These are phyloP conservation scores for Adelognathus sp. DNA, from an alignment of 2,888 invertebrate species.

Conservation along the genomic window DNA sequence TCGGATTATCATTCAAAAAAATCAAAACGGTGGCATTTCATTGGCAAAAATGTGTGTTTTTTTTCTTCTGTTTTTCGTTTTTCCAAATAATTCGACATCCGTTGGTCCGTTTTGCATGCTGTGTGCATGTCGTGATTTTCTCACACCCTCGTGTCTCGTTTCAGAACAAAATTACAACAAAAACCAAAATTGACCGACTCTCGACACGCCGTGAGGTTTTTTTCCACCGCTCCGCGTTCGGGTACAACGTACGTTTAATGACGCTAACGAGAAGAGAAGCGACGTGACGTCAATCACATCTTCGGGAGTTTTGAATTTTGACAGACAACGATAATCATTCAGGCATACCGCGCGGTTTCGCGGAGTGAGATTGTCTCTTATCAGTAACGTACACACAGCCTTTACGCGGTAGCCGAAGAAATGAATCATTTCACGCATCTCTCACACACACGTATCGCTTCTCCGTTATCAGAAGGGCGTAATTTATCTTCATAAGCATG, in stretches of 20 bases:
- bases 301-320: not conserved
- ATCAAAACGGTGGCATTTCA: not conserved
- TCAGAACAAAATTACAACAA: not conserved
- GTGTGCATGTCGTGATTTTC: not conserved
- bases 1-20: not conserved
- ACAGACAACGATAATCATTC: constrained; percentile 40
- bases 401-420: not conserved
- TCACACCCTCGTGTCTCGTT: not conserved
- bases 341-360: not conserved
- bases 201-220: not conserved
- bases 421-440: not conserved
- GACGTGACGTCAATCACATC: not conserved
- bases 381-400: constrained; percentile 33
- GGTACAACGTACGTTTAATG: constrained; percentile 6
- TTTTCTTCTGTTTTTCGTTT: not conserved
- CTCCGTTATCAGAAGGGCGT: too few relatives aligned
- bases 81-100: too few relatives aligned
- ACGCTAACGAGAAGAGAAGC: not conserved
- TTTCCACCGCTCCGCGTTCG: not conserved
- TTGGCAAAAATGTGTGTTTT: not conserved
- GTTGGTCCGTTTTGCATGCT: too few relatives aligned
- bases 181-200: not conserved
- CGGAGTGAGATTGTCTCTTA: constrained; percentile 34
- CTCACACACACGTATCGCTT: too few relatives aligned
- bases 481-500: too few relatives aligned